Percentiles rank a stretch among this genome's conserved stretches.
Evolutionary conservation across 2,888 invertebrate species (phyloP).

Genomic region (Eristalis intricaria): DNA sequence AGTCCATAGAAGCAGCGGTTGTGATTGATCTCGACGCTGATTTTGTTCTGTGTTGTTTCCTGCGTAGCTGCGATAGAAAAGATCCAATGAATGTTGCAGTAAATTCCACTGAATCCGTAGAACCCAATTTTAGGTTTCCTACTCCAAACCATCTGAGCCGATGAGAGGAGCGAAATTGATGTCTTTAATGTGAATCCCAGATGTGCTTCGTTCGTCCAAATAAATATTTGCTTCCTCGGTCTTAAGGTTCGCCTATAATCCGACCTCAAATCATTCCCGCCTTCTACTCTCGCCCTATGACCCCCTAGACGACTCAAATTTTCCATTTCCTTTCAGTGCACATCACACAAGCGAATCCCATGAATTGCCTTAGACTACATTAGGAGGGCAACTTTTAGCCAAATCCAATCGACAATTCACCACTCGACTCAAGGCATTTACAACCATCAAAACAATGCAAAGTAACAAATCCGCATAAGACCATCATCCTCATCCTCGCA

Average conservation of each 20-base stretch:
- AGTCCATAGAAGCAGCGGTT: no score
- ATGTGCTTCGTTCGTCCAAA: no score
- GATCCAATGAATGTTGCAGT: no score
- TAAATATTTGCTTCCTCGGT: no score
- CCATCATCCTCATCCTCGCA: not conserved
- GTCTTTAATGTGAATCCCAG: no score
- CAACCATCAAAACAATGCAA: constrained; percentile 11
- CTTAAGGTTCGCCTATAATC: not conserved
- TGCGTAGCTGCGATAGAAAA: no score
- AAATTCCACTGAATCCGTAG: no score
- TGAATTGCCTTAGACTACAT: not conserved
- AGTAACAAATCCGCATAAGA: constrained; percentile 8
- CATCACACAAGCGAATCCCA: not conserved
- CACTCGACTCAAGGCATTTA: not conserved
- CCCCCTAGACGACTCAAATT: not conserved
- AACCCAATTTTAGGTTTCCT: no score
- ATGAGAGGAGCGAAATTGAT: no score
- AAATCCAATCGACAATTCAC: constrained; percentile 1
- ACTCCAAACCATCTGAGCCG: no score
- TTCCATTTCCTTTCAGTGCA: not conserved
- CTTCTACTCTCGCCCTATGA: not conserved
- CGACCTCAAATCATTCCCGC: not conserved
- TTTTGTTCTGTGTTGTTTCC: no score
- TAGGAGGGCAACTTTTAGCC: not conserved
- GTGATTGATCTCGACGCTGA: no score